Conservation (phyloP, 2,888 invertebrate genomes). For the Myopa testacea region DNA sequence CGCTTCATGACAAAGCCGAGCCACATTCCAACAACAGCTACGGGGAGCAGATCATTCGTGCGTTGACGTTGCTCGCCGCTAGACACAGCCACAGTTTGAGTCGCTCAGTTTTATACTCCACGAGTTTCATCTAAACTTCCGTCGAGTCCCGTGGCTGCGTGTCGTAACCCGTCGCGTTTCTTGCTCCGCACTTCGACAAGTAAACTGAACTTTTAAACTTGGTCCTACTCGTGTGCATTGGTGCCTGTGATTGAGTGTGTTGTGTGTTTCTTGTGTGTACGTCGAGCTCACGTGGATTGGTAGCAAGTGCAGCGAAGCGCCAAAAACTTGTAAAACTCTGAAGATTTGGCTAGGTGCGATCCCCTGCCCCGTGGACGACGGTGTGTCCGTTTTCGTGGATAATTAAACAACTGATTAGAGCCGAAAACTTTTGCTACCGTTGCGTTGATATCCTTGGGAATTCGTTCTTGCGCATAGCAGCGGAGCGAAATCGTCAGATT, state of each 20-base stretch:
- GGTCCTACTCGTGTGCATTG: background rate
- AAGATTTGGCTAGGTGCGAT: constrained; percentile 31
- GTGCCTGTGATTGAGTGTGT: constrained; percentile 25
- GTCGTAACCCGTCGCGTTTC: background rate
- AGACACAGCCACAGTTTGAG: constrained; percentile 32
- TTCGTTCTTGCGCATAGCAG: background rate
- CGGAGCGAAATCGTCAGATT: background rate
- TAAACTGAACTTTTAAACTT: background rate
- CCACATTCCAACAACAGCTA: constrained; percentile 44
- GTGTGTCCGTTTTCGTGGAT: constrained; percentile 55
- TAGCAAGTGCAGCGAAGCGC: constrained; percentile 46
- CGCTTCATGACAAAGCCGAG: constrained; percentile 11
- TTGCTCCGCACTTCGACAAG: constrained; percentile 8
- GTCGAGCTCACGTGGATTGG: constrained; percentile 29
- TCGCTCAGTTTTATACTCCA: constrained; percentile 1
- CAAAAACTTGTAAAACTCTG: constrained; percentile 41
- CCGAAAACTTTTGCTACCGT: constrained; percentile 42
- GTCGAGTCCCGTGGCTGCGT: background rate
- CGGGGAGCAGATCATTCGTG: constrained; percentile 64
- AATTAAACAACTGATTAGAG: constrained; percentile 63
- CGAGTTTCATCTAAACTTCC: background rate
- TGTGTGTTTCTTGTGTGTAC: constrained; percentile 7
- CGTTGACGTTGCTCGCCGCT: constrained; percentile 52
- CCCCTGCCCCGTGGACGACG: background rate
- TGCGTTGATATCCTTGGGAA: constrained; percentile 9